These are phyloP conservation scores for Drosophila gaucha DNA, from an alignment of 2,888 invertebrate genomes.

Conservation along the genomic window DNA sequence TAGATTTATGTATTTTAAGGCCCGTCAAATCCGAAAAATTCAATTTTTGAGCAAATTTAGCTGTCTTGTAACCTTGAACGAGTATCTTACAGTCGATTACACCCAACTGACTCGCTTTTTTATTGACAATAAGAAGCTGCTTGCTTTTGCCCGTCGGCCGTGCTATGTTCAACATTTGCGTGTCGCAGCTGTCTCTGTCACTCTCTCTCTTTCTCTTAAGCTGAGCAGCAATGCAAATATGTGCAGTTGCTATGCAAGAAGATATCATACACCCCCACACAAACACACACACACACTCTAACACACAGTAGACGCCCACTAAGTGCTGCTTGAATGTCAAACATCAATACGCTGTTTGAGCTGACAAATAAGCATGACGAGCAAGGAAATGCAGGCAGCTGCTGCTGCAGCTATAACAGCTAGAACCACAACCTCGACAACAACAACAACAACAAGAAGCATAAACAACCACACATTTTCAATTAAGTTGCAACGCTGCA, in stretches of 20 bases:
- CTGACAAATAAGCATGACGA: slow-evolving; percentile 17
- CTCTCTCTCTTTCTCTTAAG: background rate
- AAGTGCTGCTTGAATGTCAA: slow-evolving; percentile 32
- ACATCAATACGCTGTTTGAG: slow-evolving; percentile 27
- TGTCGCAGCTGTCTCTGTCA: background rate
- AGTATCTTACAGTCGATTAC: background rate
- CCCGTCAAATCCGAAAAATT: too few relatives aligned
- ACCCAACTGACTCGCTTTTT: slow-evolving; percentile 24
- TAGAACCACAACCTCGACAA: background rate
- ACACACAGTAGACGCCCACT: slow-evolving; percentile 7
- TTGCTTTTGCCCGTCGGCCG: slow-evolving; percentile 14
- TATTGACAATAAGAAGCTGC: slow-evolving; percentile 50
- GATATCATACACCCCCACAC: background rate
- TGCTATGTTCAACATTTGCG: slow-evolving; percentile 54
- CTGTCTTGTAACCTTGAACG: background rate
- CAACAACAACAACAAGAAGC: slow-evolving; percentile 21
- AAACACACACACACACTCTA: background rate
- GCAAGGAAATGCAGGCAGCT: slow-evolving; percentile 9
- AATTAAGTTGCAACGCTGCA: slow-evolving; percentile 59
- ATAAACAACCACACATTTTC: slow-evolving; percentile 45
- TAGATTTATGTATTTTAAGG: too few relatives aligned
- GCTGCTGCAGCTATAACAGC: slow-evolving; percentile 6
- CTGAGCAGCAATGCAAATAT: slow-evolving; percentile 24
- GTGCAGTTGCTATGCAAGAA: background rate
- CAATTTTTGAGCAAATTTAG: background rate